Conservation (phyloP, 1,140 invertebrate species). For the Bombus pascuorum region DNA sequence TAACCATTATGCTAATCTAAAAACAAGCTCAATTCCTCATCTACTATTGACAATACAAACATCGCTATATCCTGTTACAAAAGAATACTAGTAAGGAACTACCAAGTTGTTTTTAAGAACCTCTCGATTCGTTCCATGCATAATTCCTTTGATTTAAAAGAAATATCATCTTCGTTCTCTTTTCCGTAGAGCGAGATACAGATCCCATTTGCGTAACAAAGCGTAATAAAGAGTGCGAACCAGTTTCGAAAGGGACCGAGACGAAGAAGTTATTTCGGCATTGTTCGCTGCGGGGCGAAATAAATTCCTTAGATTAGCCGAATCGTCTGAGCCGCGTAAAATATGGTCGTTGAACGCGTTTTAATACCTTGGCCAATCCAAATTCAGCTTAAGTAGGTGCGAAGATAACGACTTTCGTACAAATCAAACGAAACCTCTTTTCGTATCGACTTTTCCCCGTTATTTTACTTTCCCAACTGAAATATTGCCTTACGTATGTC, state of each 20-base stretch:
- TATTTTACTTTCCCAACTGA: background rate
- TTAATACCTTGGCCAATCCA: slow-evolving; percentile 12
- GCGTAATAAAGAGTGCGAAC: slow-evolving; percentile 11
- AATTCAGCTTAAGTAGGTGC: slow-evolving; percentile 37
- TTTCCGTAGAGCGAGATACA: background rate
- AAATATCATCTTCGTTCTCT: no score
- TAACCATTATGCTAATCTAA: no score
- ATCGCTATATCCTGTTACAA: no score
- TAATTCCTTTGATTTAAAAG: background rate
- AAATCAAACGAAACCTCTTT: slow-evolving; percentile 34
- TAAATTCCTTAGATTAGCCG: slow-evolving; percentile 45
- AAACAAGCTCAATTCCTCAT: no score
- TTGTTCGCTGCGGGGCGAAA: slow-evolving; percentile 15
- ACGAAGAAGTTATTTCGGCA: slow-evolving; percentile 25
- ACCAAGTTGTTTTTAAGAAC: background rate
- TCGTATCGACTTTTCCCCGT: background rate
- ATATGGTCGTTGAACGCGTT: slow-evolving; percentile 21
- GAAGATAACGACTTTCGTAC: slow-evolving; percentile 2
- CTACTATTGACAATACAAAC: no score
- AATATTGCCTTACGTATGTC: background rate
- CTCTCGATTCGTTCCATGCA: background rate
- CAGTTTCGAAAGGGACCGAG: background rate
- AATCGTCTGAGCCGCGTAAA: slow-evolving; percentile 17
- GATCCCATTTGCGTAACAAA: slow-evolving; percentile 5
- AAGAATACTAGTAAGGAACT: no score